Evolutionary conservation across 2,113 vertebrate species (phyloP).

Genomic region (Stegostoma tigrinum): DNA sequence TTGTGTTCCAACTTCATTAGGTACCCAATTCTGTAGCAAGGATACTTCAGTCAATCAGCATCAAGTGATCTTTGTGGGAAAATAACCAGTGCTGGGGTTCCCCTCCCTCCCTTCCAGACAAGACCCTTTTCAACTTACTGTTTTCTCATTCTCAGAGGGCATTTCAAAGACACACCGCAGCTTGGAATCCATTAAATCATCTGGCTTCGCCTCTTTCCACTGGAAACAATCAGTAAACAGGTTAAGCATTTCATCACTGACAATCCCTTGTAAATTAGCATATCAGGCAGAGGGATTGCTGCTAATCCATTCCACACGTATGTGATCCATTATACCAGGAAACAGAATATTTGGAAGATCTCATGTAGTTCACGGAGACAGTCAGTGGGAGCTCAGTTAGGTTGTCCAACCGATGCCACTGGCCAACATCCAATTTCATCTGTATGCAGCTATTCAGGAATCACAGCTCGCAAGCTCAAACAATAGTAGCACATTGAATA

Average conservation of each 20-base stretch:
- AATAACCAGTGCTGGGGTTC: background rate
- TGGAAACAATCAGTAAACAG: slow-evolving; percentile 47
- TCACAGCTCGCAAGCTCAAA: background rate
- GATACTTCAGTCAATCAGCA: background rate
- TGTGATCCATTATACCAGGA: background rate
- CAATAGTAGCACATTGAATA: background rate
- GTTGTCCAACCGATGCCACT: slow-evolving; percentile 40
- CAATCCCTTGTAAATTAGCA: background rate
- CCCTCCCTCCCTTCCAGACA: background rate
- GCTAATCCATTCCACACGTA: background rate
- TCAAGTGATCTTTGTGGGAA: background rate
- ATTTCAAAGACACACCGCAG: slow-evolving; percentile 97
- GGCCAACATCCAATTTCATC: background rate
- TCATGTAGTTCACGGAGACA: background rate
- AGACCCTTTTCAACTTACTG: slow-evolving; percentile 57
- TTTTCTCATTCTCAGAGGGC: slow-evolving; percentile 88
- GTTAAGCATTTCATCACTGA: background rate
- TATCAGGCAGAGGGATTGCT: background rate
- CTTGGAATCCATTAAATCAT: slow-evolving; percentile 98
- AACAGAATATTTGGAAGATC: background rate
- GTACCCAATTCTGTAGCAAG: background rate
- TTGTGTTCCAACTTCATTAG: background rate
- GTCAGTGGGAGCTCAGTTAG: background rate
- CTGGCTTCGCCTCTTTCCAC: slow-evolving; percentile 98
- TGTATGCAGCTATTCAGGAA: background rate